Conservation (phyloP, 2,888 invertebrate species). For the Hoplodrina ambigua region DNA sequence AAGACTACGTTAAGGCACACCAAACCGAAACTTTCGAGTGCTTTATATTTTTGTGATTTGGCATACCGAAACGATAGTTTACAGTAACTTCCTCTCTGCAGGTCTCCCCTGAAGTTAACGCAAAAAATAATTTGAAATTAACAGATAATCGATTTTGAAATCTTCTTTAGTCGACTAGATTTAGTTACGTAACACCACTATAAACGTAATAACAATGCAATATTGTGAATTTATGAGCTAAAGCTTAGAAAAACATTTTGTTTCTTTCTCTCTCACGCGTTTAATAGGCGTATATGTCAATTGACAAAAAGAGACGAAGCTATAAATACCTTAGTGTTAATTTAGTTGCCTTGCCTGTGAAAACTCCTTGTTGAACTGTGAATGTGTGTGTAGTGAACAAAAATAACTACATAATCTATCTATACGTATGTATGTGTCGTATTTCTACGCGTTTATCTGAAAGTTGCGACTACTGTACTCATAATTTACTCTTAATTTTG, state of each 20-base stretch:
- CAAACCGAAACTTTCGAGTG: too few species aligned
- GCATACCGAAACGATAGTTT: too few species aligned
- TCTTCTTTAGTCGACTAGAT: slow-evolving; percentile 26
- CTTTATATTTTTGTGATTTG: too few species aligned
- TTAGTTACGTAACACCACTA: neutral
- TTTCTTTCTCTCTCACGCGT: slow-evolving; percentile 44
- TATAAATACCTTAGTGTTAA: slow-evolving; percentile 39
- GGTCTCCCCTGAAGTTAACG: too few species aligned
- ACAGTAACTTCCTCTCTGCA: too few species aligned
- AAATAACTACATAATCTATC: slow-evolving; percentile 60
- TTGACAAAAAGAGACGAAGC: slow-evolving; percentile 52
- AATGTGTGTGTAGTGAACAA: slow-evolving; percentile 64
- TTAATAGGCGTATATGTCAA: neutral
- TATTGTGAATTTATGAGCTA: neutral
- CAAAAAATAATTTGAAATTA: too few species aligned
- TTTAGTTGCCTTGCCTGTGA: slow-evolving; percentile 44
- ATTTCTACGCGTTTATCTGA: slow-evolving; percentile 75
- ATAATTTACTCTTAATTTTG: slow-evolving; percentile 77
- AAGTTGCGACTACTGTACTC: slow-evolving; percentile 68
- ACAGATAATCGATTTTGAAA: neutral
- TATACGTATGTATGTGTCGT: slow-evolving; percentile 49
- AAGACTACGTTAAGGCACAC: too few species aligned
- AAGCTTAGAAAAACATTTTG: slow-evolving; percentile 13
- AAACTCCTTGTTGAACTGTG: slow-evolving; percentile 49
- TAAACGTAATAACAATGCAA: slow-evolving; percentile 4